phyloP scores from a whole-genome alignment of 2,113 vertebrate species.

The Labrus mixtus region DNA sequence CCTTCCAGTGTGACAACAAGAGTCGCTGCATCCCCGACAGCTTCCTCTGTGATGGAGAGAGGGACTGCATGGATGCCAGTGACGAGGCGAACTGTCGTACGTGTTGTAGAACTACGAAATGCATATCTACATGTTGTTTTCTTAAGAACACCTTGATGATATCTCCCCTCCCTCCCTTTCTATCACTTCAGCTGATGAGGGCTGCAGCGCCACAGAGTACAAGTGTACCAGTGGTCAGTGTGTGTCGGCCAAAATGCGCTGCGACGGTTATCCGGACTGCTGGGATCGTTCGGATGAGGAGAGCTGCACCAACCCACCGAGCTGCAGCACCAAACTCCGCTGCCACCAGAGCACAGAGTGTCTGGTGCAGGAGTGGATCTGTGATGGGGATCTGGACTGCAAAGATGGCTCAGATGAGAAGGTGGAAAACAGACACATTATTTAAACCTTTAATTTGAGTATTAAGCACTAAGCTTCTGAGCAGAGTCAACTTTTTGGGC shows the following conservation, averaged over 20 bases:
- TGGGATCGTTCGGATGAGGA: slow-evolving; percentile 89
- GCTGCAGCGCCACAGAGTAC: slow-evolving; percentile 82
- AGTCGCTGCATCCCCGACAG: slow-evolving; percentile 84
- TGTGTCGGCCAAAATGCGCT: slow-evolving; percentile 82
- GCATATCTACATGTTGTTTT: background rate
- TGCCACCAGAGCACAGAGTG: slow-evolving; percentile 88
- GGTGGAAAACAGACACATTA: slow-evolving; percentile 71
- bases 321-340: slow-evolving; percentile 81
- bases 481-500: no score
- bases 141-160: background rate
- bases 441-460: no score
- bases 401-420: slow-evolving; percentile 89
- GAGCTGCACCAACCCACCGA: slow-evolving; percentile 70
- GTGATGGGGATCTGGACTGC: slow-evolving; percentile 89
- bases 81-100: slow-evolving; percentile 88
- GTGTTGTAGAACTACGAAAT: background rate
- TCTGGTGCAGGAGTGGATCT: slow-evolving; percentile 87
- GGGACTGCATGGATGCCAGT: slow-evolving; percentile 85
- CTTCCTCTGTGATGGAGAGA: slow-evolving; percentile 89
- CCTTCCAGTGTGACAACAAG: slow-evolving; percentile 83
- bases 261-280: slow-evolving; percentile 89
- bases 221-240: slow-evolving; percentile 88
- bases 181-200: slow-evolving; percentile 59
- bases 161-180: no score
- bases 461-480: no score